Conservation (phyloP, 2,797 vertebrate species). For the Dipus sagitta region DNA sequence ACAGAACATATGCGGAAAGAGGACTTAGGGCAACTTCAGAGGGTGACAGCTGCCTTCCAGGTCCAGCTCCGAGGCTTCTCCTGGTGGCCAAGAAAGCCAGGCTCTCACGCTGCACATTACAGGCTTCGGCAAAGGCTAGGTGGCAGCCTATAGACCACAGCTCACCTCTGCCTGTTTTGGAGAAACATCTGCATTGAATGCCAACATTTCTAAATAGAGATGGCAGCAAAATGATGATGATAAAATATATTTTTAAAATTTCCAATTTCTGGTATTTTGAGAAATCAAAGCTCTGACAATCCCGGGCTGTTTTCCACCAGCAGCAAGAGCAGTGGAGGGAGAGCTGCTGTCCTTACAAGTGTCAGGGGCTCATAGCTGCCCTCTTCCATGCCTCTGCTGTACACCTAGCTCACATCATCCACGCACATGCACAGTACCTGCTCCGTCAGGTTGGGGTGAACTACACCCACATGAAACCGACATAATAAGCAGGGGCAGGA, state of each 20-base stretch:
- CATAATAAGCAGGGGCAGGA: background rate
- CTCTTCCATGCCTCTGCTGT: background rate
- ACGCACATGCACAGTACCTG: rapidly evolving
- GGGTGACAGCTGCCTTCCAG: rapidly evolving
- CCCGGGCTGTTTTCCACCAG: background rate
- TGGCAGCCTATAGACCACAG: no score
- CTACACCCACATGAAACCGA: background rate
- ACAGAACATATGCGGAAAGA: background rate
- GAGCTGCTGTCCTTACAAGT: background rate
- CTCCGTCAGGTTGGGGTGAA: background rate
- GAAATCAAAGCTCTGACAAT: constrained; percentile 13
- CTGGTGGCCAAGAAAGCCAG: background rate
- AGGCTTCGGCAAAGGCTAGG: background rate
- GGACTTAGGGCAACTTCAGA: background rate
- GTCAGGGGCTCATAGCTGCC: background rate
- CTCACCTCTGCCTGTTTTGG: no score
- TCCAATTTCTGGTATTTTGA: background rate
- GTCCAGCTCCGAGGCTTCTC: background rate
- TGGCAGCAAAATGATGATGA: background rate
- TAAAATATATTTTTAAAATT: no score
- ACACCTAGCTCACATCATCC: background rate
- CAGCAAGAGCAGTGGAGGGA: background rate
- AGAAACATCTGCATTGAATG: background rate
- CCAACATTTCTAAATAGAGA: background rate
- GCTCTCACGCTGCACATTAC: background rate